A percentile compares a stretch with the other conserved stretches of the same genome.
phyloP scores from a whole-genome alignment of 1,140 invertebrate species.

The Oryctes rhinoceros region DNA sequence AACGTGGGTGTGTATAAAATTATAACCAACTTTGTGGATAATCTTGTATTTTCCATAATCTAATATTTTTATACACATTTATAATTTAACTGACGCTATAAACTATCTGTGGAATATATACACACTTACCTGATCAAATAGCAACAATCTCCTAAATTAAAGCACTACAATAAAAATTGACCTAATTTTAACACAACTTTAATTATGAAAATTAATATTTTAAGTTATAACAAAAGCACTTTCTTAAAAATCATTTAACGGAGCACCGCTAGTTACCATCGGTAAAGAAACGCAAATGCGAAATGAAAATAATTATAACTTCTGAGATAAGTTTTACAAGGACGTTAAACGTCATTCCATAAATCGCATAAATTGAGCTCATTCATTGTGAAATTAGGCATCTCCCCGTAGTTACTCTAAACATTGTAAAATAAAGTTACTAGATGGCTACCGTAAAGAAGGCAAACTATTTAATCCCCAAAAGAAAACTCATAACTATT shows the following conservation, averaged over 20 bases:
- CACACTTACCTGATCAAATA: constrained; percentile 4
- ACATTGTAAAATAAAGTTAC: constrained; percentile 9
- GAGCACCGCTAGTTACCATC: neutral
- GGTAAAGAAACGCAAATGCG: neutral
- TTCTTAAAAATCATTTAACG: neutral
- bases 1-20: constrained; percentile 17
- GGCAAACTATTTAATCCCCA: too few species aligned
- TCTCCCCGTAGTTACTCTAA: neutral
- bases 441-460: too few species aligned
- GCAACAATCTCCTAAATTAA: neutral
- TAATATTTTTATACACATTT: neutral
- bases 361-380: neutral
- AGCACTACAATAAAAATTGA: constrained; percentile 28
- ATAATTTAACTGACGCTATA: neutral
- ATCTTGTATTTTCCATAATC: neutral
- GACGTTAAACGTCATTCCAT: constrained; percentile 23
- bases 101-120: neutral
- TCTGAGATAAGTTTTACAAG: constrained; percentile 34
- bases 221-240: neutral
- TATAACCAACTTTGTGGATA: neutral
- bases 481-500: too few species aligned
- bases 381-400: neutral
- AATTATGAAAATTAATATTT: neutral
- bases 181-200: constrained; percentile 29
- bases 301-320: constrained; percentile 29